Evolutionary conservation across 1,140 invertebrate genomes (phyloP).

Genomic region (Magallana angulata): DNA sequence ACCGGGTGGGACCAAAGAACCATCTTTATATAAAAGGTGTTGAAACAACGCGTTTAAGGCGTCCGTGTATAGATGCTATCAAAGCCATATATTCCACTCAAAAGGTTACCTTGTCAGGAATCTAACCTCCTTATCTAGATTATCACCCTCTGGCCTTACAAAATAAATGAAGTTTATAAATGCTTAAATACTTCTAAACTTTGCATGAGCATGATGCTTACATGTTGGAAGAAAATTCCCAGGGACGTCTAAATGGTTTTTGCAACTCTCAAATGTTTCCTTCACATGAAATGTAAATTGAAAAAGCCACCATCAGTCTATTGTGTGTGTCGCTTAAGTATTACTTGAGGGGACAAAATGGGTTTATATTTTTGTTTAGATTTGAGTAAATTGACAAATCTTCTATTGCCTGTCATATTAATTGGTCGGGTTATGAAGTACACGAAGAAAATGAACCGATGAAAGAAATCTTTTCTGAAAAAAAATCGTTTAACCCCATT

Average conservation of each 20-base stretch:
- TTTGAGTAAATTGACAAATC: slow-evolving; percentile 30
- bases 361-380: slow-evolving; percentile 33
- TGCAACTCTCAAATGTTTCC: slow-evolving; percentile 3
- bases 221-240: neutral
- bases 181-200: neutral
- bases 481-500: neutral
- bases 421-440: slow-evolving; percentile 10
- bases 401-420: slow-evolving; percentile 1
- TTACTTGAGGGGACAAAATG: slow-evolving; percentile 17
- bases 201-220: neutral
- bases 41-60: slow-evolving; percentile 6
- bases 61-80: neutral
- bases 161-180: neutral
- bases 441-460: neutral
- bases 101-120: neutral
- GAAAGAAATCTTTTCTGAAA: neutral
- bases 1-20: neutral
- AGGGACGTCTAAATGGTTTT: slow-evolving; percentile 19
- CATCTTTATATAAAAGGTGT: neutral
- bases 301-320: neutral
- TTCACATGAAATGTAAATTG: slow-evolving; percentile 33
- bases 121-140: slow-evolving; percentile 4
- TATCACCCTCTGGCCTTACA: neutral
- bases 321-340: neutral
- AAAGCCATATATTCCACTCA: neutral